Base-by-base conservation (phyloP, 2,797 vertebrate genomes). In the Cossypha heuglini region DNA sequence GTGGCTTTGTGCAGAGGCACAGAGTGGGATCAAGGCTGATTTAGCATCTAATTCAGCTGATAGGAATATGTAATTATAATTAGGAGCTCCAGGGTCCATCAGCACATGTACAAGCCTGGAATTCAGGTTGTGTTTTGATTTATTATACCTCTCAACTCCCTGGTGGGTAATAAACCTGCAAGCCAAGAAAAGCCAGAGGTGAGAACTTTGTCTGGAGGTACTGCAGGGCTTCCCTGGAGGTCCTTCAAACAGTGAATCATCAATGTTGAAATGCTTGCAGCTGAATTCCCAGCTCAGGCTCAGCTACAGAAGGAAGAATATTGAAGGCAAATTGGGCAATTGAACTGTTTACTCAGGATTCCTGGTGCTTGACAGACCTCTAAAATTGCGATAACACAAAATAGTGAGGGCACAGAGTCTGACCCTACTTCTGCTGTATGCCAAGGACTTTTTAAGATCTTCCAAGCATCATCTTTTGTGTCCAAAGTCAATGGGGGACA, bases 181-280 rank as follows among this genome's bases (percentile, higher is more conserved):
- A 72, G 95, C 96, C 96, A 96, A 95, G 91, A 94, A 95, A 96
- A 96, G 94, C 85, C 94, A 96, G 75, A 96, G 95, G 96, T 6
- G 76, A 96, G 93, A 96, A 96, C 87, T 96, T 94, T 88, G 93
- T 96, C 92, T 95, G 85, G 94, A 94, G 95, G 82, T 95, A 16
- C 69, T 31, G 13, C 59, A 94, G 96, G 91, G 55, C 96, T 94
- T 96, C 96, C 94, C 96, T 97, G 95, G 95, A 96, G 89, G 96
- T 96, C 89, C 96, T 81, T 94, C 89, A 91, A 94, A 59, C 66
- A 91, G 73, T 96, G 96, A 96, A 88, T 96, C 96, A 95, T 81
- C 96, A 94, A 69, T 59, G 95, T 3, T 63, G 96, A 97, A 96
- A 69, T 69, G 40, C 66, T 86, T 81, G 82, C 76, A 96, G 93